These are phyloP conservation scores for Callospermophilus lateralis DNA, from an alignment of 2,113 vertebrate genomes.

Conservation along the genomic window DNA sequence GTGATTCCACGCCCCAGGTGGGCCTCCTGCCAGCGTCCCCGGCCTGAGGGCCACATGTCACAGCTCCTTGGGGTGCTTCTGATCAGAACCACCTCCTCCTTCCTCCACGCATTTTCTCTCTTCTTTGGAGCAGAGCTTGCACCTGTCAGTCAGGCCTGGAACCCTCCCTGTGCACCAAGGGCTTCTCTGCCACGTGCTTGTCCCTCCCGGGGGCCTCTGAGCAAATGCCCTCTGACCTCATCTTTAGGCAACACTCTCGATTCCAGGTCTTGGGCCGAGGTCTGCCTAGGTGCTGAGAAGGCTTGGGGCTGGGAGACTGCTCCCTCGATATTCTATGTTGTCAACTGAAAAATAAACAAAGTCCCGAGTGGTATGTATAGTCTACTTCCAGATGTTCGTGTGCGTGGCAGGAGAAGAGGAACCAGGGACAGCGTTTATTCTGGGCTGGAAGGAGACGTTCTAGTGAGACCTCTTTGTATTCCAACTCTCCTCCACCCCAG, in stretches of 20 bases:
- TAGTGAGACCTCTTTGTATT: not conserved
- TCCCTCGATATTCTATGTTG: not conserved
- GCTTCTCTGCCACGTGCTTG: not conserved
- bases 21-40: not conserved
- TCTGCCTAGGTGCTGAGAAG: slow-evolving; percentile 7
- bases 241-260: slow-evolving; percentile 50
- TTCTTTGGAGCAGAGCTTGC: too few species aligned
- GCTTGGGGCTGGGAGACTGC: not conserved
- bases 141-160: not conserved
- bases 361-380: not conserved
- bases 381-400: not conserved
- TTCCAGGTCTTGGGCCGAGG: rapidly evolving
- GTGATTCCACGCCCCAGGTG: rapidly evolving
- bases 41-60: too few species aligned
- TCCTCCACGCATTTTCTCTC: not conserved
- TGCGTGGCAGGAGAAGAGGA: not conserved
- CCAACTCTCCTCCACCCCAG: not conserved
- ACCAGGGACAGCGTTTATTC: not conserved
- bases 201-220: slow-evolving; percentile 56
- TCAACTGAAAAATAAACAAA: slow-evolving; percentile 21
- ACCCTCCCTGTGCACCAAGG: slow-evolving; percentile 10
- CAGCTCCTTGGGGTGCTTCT: rapidly evolving
- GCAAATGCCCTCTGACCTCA: slow-evolving; percentile 63
- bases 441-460: not conserved
- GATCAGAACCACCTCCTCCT: not conserved